Percentiles rank a stretch among this genome's conserved stretches.
These are phyloP conservation scores for Tachyglossus aculeatus DNA, from an alignment of 2,797 vertebrate species.

Conservation along the genomic window DNA sequence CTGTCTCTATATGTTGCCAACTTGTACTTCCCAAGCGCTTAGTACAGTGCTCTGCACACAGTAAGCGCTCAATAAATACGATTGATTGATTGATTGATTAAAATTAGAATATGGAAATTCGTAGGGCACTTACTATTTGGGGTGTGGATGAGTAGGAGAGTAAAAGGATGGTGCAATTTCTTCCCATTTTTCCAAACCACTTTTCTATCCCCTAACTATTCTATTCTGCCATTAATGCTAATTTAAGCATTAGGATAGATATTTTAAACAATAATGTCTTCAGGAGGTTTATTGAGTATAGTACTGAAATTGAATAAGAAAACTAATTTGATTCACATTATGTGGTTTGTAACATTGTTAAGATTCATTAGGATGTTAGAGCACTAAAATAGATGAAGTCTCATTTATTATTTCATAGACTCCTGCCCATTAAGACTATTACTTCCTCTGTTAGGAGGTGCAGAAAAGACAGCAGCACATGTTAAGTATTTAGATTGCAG, in stretches of 20 bases:
- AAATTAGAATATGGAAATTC: too few species aligned
- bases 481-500: constrained; percentile 2
- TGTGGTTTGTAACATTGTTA: constrained; percentile 27
- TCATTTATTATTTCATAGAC: constrained; percentile 49
- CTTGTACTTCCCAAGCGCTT: too few species aligned
- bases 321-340: constrained; percentile 12
- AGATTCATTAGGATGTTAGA: constrained; percentile 37
- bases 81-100: too few species aligned
- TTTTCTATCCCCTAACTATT: background rate
- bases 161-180: background rate
- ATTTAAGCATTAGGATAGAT: background rate
- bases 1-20: too few species aligned
- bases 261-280: constrained; percentile 32
- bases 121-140: too few species aligned
- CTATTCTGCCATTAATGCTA: background rate
- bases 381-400: constrained; percentile 23
- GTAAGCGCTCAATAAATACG: too few species aligned
- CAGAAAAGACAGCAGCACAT: background rate
- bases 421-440: constrained; percentile 38
- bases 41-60: too few species aligned
- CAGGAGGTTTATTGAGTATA: constrained; percentile 25
- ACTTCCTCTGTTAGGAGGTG: constrained; percentile 49
- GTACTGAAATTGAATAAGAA: constrained; percentile 40
- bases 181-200: background rate
- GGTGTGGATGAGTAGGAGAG: too few species aligned